Evolutionary conservation across 2,888 invertebrate genomes (phyloP).

Genomic region (Myopa tessellatipennis): DNA sequence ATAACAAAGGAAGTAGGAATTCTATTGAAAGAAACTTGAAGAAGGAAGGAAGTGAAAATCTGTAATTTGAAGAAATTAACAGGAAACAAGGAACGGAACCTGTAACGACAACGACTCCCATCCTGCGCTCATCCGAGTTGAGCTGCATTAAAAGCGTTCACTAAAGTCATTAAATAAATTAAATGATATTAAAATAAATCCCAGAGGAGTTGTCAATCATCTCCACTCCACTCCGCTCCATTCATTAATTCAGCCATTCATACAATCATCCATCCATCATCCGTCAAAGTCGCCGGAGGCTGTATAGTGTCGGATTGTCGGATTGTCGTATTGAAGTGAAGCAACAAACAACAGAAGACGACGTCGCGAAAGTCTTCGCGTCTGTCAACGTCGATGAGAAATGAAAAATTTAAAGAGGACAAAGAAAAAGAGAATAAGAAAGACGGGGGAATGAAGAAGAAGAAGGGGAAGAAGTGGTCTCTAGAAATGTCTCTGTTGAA

Average conservation of each 20-base stretch:
- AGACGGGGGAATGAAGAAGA: too few relatives aligned
- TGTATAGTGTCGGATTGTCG: too few relatives aligned
- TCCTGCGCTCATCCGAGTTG: neutral
- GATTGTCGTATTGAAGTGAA: neutral
- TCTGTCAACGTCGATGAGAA: neutral
- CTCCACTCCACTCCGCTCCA: neutral
- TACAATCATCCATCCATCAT: slow-evolving; percentile 9
- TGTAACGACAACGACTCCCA: neutral
- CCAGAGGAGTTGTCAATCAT: slow-evolving; percentile 27
- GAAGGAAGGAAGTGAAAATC: neutral
- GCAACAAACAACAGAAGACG: neutral
- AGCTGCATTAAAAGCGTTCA: slow-evolving; percentile 14
- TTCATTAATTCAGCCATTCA: neutral
- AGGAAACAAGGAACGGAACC: neutral
- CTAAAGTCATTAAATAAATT: slow-evolving; percentile 32
- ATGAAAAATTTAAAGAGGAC: too few relatives aligned
- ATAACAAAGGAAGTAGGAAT: too few relatives aligned
- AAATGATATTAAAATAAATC: slow-evolving; percentile 36
- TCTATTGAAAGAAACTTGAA: neutral
- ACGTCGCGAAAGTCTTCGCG: neutral
- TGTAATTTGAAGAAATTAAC: slow-evolving; percentile 30
- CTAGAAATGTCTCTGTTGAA: too few relatives aligned
- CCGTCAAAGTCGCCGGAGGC: neutral
- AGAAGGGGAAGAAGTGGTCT: too few relatives aligned
- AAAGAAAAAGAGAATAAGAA: too few relatives aligned